Base-by-base conservation (phyloP, 1,140 invertebrate genomes). In the Cydia strobilella region DNA sequence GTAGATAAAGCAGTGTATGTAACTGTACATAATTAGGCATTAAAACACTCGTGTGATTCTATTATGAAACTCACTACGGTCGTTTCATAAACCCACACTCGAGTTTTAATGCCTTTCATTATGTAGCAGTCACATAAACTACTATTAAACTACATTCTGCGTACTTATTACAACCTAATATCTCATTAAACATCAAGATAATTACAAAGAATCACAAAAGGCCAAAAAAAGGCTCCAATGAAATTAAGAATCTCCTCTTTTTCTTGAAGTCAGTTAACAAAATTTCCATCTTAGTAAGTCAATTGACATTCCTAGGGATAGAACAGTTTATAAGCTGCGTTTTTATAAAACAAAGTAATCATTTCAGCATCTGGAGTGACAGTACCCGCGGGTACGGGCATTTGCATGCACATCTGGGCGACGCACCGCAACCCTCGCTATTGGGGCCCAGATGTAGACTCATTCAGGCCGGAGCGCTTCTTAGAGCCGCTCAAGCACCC, bases 391-490 rank as follows among this genome's bases (percentile, higher is more conserved):
- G 72, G 72, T 13, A 54, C 23, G 2, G 42, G 72, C 0, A 54
- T 73, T 6, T 4, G 31, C 20, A 23, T 73, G 2, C 39, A 73
- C 72, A 51, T 73, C 18, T 73, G 72, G 72, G 72, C 45, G 1
- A 73, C 27, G 1, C 45, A 73, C 72, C 72, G 72, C 13, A 25
- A 73, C 23, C 72, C 23, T 5, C 48, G 51, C 4, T 73, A 73
- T 48, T 73, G 72, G 72, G 72, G 72, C 25, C 45, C 45, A 10
- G 72, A 73, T 25, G 72, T 23, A 3, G 45, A 73, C 25, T 10
- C 7, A 5, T 73, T 73, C 72, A 23, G 45, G 13, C 72, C 72
- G 5, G 72, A 73, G 72, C 39, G 72, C 12, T 73, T 73, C 13
- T n/a, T 27, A 0, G 45, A 54, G 15, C 65, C 65, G 1, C 65